phyloP scores from a whole-genome alignment of 2,888 invertebrate species.

The Amphipoea lucens region DNA sequence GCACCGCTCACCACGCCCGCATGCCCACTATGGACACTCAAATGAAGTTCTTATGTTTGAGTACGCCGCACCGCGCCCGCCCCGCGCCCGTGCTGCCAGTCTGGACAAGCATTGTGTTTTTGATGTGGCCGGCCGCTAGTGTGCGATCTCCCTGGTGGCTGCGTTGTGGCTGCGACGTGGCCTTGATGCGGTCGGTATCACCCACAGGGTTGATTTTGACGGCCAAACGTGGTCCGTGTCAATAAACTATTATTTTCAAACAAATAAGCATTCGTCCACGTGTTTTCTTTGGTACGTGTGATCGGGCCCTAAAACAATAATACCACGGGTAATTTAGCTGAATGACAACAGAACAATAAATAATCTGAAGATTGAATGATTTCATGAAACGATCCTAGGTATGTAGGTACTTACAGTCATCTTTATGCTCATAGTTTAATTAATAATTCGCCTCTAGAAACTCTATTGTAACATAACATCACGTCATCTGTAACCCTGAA shows the following conservation, averaged over 20 bases:
- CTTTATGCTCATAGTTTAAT: background rate
- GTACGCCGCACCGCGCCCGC: no score
- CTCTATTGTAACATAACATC: no score
- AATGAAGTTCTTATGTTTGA: no score
- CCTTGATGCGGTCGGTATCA: background rate
- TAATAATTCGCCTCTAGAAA: background rate
- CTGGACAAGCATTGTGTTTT: background rate
- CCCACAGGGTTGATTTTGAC: background rate
- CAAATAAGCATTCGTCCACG: background rate
- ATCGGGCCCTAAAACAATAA: background rate
- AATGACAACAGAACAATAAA: background rate
- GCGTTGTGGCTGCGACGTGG: background rate
- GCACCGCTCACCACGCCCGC: no score
- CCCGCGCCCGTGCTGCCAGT: no score
- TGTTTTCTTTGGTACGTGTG: background rate
- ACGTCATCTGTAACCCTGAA: rapidly evolving
- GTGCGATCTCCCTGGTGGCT: background rate
- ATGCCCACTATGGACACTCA: no score
- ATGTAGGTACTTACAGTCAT: background rate
- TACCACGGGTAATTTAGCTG: background rate
- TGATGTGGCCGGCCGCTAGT: background rate
- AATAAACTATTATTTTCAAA: background rate
- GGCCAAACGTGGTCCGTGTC: no score
- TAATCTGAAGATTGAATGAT: background rate
- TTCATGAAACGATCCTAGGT: no score